Evolutionary conservation across 2,888 invertebrate genomes (phyloP), one percentile per base, ranked within the genome.

Genomic region (Ichneumon xanthorius): DNA sequence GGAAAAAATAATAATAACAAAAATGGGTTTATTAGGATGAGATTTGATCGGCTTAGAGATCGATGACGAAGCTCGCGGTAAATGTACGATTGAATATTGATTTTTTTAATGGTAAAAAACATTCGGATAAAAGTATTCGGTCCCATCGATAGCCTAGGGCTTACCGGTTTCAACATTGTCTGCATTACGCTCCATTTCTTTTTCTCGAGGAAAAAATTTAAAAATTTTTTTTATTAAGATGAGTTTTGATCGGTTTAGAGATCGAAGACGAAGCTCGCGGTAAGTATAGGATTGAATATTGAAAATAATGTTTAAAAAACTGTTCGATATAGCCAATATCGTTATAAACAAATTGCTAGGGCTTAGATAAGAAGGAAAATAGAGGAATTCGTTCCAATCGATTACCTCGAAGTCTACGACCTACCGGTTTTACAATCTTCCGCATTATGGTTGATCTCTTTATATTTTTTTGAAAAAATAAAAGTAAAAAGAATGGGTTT

Each of bases 391-490:
- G 58, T 4, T 11, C 4, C 26, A 58, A 58, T 26, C 58, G 26
- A 58, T 14, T 22, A 58, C 26, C 26, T 58, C 26, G 58, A 58
- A 58, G 58, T 22, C 14, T 58, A 22, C 55, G 55, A 11, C 55
- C 9, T 22, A 9, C 9, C 55, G 55, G 55, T 9, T 19, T 22
- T 22, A 22, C n/a, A 55, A 22, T 22, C 1, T 55, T 55, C n/a
- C 22, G 53, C 48, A 48, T 67, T 71, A 11, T 11, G 40, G 7
- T 73, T 75, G 33, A 61, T 75, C 0, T 30, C 4, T 30, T 4
- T 30, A 30, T 30, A 3, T 48, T 68, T 58, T 77, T 76, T 70
- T 30, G 26, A 26, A 26, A 50, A 37, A 40, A 11, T 40, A 40
- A 40, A 40, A 40, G 11, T 40, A 40, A 40, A 40, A 40, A 40